Evolutionary conservation across 2,113 vertebrate genomes (phyloP).

Genomic region (Laticauda laticaudata): DNA sequence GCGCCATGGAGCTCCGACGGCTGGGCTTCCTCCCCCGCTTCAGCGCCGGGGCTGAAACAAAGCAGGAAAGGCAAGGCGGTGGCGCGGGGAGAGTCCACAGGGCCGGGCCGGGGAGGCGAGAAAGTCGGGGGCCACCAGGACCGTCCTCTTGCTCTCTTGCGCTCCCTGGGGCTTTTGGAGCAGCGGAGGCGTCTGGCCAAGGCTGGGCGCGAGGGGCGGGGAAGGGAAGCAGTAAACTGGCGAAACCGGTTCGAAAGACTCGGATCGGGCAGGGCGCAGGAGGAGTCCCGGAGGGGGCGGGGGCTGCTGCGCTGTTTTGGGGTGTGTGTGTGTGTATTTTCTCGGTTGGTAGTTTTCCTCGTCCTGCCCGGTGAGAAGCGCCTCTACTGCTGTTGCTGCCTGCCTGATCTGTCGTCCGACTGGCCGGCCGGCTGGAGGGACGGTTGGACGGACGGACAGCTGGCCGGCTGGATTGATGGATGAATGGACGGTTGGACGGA

Average conservation of each 20-base stretch:
- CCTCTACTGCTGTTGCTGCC: background rate
- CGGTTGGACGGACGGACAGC: too few species aligned
- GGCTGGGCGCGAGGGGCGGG: too few species aligned
- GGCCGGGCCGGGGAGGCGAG: background rate
- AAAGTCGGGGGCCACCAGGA: background rate
- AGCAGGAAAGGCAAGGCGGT: background rate
- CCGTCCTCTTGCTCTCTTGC: too few species aligned
- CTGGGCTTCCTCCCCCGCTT: background rate
- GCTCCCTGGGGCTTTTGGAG: too few species aligned
- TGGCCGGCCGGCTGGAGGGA: too few species aligned
- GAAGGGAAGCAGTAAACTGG: background rate
- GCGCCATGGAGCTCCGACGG: slow-evolving; percentile 2
- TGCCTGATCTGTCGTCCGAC: too few species aligned
- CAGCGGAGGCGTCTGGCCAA: too few species aligned
- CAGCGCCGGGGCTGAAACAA: background rate
- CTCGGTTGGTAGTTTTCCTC: background rate
- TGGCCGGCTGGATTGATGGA: too few species aligned
- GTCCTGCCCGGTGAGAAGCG: background rate
- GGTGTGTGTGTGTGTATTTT: too few species aligned
- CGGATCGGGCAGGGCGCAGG: background rate
- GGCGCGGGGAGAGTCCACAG: background rate
- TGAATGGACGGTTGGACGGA: too few species aligned
- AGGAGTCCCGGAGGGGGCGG: background rate
- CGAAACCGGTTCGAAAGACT: background rate
- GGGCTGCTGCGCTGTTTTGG: background rate